phyloP scores from a whole-genome alignment of 1,140 invertebrate species.

The Yoshiicerus persimilis region DNA sequence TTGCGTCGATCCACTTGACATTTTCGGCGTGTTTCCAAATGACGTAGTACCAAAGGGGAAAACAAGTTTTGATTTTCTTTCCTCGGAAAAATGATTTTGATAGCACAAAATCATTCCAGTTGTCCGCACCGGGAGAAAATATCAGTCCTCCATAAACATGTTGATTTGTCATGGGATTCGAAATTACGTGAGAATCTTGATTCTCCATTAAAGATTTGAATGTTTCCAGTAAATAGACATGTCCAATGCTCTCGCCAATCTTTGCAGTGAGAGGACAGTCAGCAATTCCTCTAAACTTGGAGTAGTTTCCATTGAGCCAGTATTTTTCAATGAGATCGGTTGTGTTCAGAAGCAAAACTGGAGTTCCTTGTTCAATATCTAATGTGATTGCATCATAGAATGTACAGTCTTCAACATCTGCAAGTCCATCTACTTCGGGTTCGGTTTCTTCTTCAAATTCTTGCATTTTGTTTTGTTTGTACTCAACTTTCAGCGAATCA shows the following conservation, averaged over 20 bases:
- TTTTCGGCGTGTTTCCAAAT: neutral
- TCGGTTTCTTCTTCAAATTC: neutral
- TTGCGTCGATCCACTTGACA: neutral
- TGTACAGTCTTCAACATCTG: neutral
- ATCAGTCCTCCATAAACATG: neutral
- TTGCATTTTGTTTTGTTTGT: neutral
- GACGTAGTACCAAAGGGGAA: conserved; percentile 17
- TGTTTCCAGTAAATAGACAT: conserved; percentile 5
- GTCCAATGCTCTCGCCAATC: conserved; percentile 8
- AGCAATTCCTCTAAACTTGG: conserved; percentile 3
- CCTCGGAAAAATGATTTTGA: conserved; percentile 11
- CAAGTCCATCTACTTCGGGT: neutral
- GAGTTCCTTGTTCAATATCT: neutral
- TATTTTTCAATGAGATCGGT: conserved; percentile 25
- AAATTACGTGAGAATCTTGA: neutral
- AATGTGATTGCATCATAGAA: conserved; percentile 27
- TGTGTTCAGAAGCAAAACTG: neutral
- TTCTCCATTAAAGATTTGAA: neutral
- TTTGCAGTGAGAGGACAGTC: conserved; percentile 16
- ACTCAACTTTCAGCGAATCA: neutral
- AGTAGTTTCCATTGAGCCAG: conserved; percentile 18
- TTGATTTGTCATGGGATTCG: conserved; percentile 27
- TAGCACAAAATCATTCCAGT: conserved; percentile 28
- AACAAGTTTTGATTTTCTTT: neutral
- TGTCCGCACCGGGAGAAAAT: neutral